Base-by-base conservation (phyloP, 2,888 invertebrate genomes). In the Dysmachus trigonus region DNA sequence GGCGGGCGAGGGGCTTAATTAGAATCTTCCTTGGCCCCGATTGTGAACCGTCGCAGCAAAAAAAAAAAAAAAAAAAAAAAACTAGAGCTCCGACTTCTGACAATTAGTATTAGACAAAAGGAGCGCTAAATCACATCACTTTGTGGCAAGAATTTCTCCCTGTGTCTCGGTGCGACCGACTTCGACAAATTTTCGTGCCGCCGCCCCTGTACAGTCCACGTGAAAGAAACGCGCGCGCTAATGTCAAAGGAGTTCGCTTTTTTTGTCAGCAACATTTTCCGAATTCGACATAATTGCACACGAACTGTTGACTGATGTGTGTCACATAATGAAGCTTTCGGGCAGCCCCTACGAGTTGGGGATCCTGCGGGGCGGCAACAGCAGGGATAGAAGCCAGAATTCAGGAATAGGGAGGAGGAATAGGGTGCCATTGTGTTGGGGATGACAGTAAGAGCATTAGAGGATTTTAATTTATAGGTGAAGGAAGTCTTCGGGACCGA, bases 261-360 rank as follows among this genome's bases (percentile, higher is more conserved):
- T 83, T 83, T 35, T 83, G 83, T 83, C 83, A 83, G 83, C 83
- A 72, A 41, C 72, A 72, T 72, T 35, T 72, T 71, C 72, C 71
- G 30, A 83, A 72, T 72, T n/a, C 72, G 83, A 83, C 83, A 83
- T 83, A 83, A 83, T 83, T 83, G 22, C 83, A 72, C 62, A 38
- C 62, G 30, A 83, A 53, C 30, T 53, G 62, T 51, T 81, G 81
- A 81, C 81, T n/a, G 76, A 76, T 76, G 38, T 76, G 76, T 76
- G 76, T 38, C 76, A 76, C 76, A 41, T 76, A 76, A 76, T 41
- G 41, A 76, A 76, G 22, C 27, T 22, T 31, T 35, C n/a, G 73
- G 62, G 62, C n/a, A 62, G 7, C 62, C 62, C 10, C 22, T 1
- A 7, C 8, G 7, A 5, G 51, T 2, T 18, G 4, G 7, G 22